Evolutionary conservation across 2,888 invertebrate species (phyloP).

Genomic region (Capitulum mitella): DNA sequence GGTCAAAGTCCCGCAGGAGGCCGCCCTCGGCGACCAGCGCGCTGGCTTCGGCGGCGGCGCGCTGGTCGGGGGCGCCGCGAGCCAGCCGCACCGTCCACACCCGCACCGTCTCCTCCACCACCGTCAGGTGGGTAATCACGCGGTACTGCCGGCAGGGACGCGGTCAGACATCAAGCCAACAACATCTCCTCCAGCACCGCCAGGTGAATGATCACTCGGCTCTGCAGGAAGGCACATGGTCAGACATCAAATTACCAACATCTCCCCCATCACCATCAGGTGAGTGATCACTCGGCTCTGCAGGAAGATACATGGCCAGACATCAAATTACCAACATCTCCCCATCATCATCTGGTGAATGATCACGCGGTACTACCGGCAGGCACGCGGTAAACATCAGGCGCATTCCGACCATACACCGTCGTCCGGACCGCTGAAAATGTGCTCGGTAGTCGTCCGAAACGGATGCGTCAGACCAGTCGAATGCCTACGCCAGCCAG

Average conservation of each 20-base stretch:
- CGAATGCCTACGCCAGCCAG: no score
- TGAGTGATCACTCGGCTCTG: background rate
- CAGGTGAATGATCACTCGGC: background rate
- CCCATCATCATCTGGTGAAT: background rate
- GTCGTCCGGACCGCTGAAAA: no score
- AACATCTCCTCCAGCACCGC: background rate
- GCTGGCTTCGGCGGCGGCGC: background rate
- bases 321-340: background rate
- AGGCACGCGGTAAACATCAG: background rate
- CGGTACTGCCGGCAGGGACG: background rate
- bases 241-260: background rate
- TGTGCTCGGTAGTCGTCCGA: no score
- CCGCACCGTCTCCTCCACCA: background rate
- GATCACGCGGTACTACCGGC: background rate
- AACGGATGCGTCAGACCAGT: no score
- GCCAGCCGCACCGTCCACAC: constrained; percentile 15
- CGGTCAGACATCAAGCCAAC: background rate
- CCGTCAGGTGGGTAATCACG: background rate
- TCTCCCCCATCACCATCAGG: background rate
- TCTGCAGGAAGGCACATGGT: background rate
- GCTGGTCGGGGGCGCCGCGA: background rate
- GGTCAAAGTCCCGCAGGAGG: background rate
- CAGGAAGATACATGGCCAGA: background rate
- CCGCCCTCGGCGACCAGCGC: background rate
- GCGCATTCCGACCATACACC: background rate